A percentile compares a stretch with the other conserved stretches of the same genome.
These are phyloP conservation scores for Caenorhabditis remanei DNA, from an alignment of 1,140 invertebrate species.

Conservation along the genomic window DNA sequence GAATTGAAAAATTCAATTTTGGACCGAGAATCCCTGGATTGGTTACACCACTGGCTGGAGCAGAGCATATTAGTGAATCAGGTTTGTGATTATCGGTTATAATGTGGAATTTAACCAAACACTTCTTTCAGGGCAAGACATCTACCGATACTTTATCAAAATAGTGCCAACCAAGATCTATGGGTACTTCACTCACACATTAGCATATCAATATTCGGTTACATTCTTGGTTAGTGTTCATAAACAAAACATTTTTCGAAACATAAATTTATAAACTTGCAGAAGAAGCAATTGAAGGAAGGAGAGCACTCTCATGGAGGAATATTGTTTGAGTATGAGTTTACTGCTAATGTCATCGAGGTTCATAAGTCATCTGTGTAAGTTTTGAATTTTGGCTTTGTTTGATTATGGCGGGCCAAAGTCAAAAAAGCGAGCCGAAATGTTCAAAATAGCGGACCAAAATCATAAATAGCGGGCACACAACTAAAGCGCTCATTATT, in stretches of 20 bases:
- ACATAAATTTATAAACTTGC: slow-evolving; percentile 18
- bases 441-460: no score
- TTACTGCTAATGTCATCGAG: slow-evolving; percentile 73
- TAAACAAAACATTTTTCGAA: background rate
- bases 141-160: slow-evolving; percentile 71
- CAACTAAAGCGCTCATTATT: no score
- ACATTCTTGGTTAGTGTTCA: slow-evolving; percentile 68
- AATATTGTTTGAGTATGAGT: slow-evolving; percentile 75
- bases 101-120: background rate
- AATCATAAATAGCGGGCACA: no score
- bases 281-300: slow-evolving; percentile 72
- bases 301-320: slow-evolving; percentile 70
- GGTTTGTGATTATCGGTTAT: slow-evolving; percentile 35
- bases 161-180: slow-evolving; percentile 74
- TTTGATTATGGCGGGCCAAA: no score
- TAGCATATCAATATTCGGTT: slow-evolving; percentile 76
- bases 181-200: slow-evolving; percentile 64
- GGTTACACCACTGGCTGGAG: slow-evolving; percentile 74
- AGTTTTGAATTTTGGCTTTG: slow-evolving; percentile 14
- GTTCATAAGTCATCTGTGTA: slow-evolving; percentile 70
- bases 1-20: slow-evolving; percentile 76
- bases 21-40: slow-evolving; percentile 74
- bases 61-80: slow-evolving; percentile 71
- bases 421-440: no score
- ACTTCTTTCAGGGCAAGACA: slow-evolving; percentile 56